Evolutionary conservation across 1,140 invertebrate genomes (phyloP), one percentile per base, ranked within the genome.

Genomic region (Pogonus chalceus): DNA sequence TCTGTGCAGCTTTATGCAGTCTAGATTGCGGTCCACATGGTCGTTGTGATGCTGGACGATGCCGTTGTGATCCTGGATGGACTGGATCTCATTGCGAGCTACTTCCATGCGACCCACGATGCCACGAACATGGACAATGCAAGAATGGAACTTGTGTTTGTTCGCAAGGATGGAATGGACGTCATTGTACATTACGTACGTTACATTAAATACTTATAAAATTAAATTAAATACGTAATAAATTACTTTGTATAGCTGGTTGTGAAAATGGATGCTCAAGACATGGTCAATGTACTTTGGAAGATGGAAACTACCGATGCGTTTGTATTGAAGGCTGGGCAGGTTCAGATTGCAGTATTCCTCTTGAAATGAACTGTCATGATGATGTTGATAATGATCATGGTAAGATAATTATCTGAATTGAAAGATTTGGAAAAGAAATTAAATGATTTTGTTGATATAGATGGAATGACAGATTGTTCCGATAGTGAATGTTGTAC

Each of bases 391-490:
- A 99, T 70, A 98, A 99, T 72, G 96, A 99, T 74, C 82, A 89
- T 74, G 95, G 95, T 98, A 79, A 74, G 75, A 68, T 9, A 52
- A 16, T 20, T 20, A 16, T 20, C 14, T 9, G 9, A 9, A n/a
- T 46, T 18, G 3, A 46, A 12, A 46, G 16, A n/a, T 7, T n/a
- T 46, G 20, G 4, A 7, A 20, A 46, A 46, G 3, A 46, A 12
- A 20, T 12, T 20, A 46, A n/a, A 7, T 46, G 39, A n/a, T 46
- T 12, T 46, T 49, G 23, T 23, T 4, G 4, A 10, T n/a, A 43
- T 47, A 98, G 96, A 99, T 81, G 95, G 95, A 53, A 89, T 98
- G 79, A 81, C 83, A 50, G 96, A 99, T 76, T 99, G 96, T 74
- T 90, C 92, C 26, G 96, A 99, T 74, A 93, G 90, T 63, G 96